phyloP scores from a whole-genome alignment of 2,888 invertebrate genomes.

The Choristoneura rosaceana region DNA sequence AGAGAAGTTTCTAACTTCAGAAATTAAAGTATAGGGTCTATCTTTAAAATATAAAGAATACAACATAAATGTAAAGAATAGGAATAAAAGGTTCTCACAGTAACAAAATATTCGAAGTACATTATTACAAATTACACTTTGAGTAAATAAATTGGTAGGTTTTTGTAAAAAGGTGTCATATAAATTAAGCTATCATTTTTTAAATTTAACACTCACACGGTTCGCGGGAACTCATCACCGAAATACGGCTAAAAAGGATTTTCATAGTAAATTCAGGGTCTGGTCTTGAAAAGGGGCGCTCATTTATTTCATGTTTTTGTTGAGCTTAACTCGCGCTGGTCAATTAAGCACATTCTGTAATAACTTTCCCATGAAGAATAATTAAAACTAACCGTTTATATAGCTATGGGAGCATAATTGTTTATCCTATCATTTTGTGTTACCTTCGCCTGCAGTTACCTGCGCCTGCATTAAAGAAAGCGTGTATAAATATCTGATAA shows the following conservation, averaged over 20 bases:
- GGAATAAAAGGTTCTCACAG: background rate
- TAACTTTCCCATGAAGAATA: background rate
- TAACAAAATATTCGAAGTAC: too few species aligned
- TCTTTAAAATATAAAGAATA: too few species aligned
- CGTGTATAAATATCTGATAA: too few species aligned
- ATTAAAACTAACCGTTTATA: background rate
- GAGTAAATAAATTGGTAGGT: background rate
- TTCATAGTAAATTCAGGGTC: background rate
- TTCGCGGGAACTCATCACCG: background rate
- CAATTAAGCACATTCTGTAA: background rate
- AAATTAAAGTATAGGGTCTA: too few species aligned
- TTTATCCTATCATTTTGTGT: too few species aligned
- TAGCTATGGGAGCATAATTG: background rate
- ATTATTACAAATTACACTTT: too few species aligned
- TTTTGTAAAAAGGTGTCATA: background rate
- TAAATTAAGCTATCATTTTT: background rate
- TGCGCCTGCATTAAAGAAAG: too few species aligned
- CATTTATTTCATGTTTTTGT: background rate
- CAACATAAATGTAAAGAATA: background rate
- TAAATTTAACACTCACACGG: background rate
- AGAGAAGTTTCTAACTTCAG: too few species aligned
- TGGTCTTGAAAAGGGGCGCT: background rate
- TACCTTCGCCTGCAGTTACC: too few species aligned
- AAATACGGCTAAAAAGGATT: conserved; percentile 7
- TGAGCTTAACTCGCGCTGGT: background rate